Conservation (phyloP, 2,888 invertebrate species). For the Platynereis dumerilii region DNA sequence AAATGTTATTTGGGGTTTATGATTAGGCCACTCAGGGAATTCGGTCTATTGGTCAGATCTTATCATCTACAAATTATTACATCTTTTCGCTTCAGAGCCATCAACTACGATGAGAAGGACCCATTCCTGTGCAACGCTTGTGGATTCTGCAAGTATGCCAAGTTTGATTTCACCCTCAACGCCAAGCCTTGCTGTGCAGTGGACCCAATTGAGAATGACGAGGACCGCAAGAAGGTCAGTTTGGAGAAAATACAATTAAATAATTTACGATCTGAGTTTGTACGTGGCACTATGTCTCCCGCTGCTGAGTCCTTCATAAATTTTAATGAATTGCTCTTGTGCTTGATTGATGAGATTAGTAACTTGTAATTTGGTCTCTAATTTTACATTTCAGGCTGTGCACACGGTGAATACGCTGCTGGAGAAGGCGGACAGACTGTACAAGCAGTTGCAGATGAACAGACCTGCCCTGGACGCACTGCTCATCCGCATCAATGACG, state of each 20-base stretch:
- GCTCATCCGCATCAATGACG: slow-evolving; percentile 71
- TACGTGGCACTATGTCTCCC: too few species aligned
- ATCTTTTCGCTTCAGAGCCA: slow-evolving; percentile 75
- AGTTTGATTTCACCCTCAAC: slow-evolving; percentile 93
- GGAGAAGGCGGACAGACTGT: slow-evolving; percentile 93
- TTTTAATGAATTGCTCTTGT: too few species aligned
- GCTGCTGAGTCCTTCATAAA: too few species aligned
- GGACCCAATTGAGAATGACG: slow-evolving; percentile 95
- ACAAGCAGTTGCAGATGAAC: slow-evolving; percentile 86
- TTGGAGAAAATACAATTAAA: not conserved
- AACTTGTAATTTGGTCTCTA: not conserved
- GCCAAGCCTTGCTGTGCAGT: slow-evolving; percentile 94
- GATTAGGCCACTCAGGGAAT: too few species aligned
- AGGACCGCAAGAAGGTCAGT: slow-evolving; percentile 80
- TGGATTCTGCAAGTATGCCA: slow-evolving; percentile 99
- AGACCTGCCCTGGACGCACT: slow-evolving; percentile 87
- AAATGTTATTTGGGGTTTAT: too few species aligned
- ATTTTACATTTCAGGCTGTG: slow-evolving; percentile 72
- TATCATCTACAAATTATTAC: too few species aligned
- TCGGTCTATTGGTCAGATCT: too few species aligned
- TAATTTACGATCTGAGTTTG: too few species aligned
- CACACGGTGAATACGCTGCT: slow-evolving; percentile 86
- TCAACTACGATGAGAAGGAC: slow-evolving; percentile 98
- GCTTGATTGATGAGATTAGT: too few species aligned
- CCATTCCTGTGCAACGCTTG: slow-evolving; percentile 98